A percentile compares a stretch with the other conserved stretches of the same genome.
Evolutionary conservation across 1,140 invertebrate genomes (phyloP).

Genomic region (Maconellicoccus hirsutus): DNA sequence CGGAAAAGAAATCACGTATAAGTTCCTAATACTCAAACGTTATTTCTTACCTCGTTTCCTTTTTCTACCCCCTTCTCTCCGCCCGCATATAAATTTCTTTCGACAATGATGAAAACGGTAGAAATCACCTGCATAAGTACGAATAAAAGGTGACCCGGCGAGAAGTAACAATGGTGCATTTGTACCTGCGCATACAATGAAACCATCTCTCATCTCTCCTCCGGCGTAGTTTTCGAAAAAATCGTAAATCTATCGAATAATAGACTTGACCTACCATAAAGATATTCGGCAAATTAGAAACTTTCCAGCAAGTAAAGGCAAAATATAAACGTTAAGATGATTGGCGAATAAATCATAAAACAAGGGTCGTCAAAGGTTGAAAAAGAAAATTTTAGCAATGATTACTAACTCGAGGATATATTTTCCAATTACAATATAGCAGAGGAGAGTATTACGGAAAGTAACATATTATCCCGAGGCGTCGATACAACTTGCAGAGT

Average conservation of each 20-base stretch:
- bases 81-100: no score
- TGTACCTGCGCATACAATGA: neutral
- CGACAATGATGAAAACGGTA: neutral
- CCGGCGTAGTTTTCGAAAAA: neutral
- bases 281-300: no score
- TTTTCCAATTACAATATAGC: no score
- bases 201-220: neutral
- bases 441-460: no score
- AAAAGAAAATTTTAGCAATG: no score
- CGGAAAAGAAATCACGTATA: neutral
- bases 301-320: no score
- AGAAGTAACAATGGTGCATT: neutral
- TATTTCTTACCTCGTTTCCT: neutral
- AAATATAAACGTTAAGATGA: no score
- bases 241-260: neutral
- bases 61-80: neutral
- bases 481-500: neutral
- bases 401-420: no score
- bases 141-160: neutral
- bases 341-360: no score
- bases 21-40: neutral
- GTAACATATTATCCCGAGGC: neutral
- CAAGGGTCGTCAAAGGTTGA: no score
- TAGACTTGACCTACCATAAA: neutral
- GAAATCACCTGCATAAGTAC: neutral